Evolutionary conservation across 2,888 invertebrate species (phyloP), one percentile per base, ranked within the genome.

Genomic region (Tenthredo notha): DNA sequence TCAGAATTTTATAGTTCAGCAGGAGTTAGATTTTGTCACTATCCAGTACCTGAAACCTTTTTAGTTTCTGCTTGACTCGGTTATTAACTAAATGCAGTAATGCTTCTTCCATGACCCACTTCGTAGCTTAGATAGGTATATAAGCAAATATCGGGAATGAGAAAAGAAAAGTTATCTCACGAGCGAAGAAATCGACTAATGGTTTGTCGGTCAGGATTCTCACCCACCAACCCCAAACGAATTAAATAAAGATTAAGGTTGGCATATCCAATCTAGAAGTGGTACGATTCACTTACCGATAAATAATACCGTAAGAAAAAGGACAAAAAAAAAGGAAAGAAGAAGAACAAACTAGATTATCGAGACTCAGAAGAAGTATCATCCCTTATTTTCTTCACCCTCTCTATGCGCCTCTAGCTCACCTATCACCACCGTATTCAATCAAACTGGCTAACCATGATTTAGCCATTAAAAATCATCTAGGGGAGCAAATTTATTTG

Each of bases 401-500:
- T 18, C 50, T 18, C 12, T 33, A 43, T n/a, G 9, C 33, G 2
- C 37, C n/a, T 15, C 4, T 7, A 37, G 29, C 33, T 61, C 61
- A 25, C 61, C 25, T 61, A 67, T 67, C 33, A 7, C 25, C 67
- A 29, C 12, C 2, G 15, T 67, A 25, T 67, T 15, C 15, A 29
- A 67, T 18, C 5, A 10, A 9, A 25, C 33, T 5, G 33, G 25
- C 12, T 0, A 61, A 61, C 61, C 10, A 21, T 25, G 10, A 61
- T 61, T 61, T 12, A 25, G 25, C 25, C 61, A 21, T 12, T 61
- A 61, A 61, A 61, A 61, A 61, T 25, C 12, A 61, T 25, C 3
- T 9, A 7, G 70, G 37, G 47, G 1, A 87, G n/a, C n/a, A 10
- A 87, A 89, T 89, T 86, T 90, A 87, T 88, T 86, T 21, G 43